Base-by-base conservation (phyloP, 2,113 vertebrate species). In the Spilogale gracilis region DNA sequence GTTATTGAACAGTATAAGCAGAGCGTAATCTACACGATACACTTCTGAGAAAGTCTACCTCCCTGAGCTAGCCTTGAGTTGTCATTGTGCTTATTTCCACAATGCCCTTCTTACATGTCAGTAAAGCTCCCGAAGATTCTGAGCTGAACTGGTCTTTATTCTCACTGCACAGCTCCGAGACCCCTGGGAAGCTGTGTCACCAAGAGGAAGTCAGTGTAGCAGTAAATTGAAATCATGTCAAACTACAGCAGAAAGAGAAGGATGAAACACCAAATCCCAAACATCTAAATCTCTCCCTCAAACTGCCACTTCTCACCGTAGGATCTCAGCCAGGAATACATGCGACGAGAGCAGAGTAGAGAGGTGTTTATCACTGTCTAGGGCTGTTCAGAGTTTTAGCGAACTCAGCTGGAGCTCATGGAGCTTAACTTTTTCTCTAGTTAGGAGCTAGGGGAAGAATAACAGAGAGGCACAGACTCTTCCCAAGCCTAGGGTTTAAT, bases 221-320 rank as follows among this genome's bases (percentile, higher is more conserved):
- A 83, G 48, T 93, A 81, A 95, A 92, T 61, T 43, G 54, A 94
- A 96, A 88, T 84, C 60, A 65, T 78, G 79, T 81, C 82, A 95
- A 86, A 76, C 56, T 23, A 60, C 3, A 83, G 76, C 6, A 61
- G 60, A 65, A 74, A 91, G 50, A 43, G 60, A 69, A 84, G 79
- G 69, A 74, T 5, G 21, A 82, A 93, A 74, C 30, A 54, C 12
- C 50, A 92, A 86, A 93, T 69, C 73, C 43, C 65, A 86, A 52
- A 76, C 27, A 95, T 23, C 32, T 73, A 48, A 89, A 65, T 89
- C 61, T 81, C 50, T 74, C 56, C 20, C 71, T 85, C 23, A 58
- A 80, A 74, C 50, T 85, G 84, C 50, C 43, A 85, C 50, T 71
- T 80, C 73, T 81, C 27, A 30, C 8, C 54, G 71, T 11, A 65